phyloP scores from a whole-genome alignment of 2,888 invertebrate genomes.

The Patella depressa region DNA sequence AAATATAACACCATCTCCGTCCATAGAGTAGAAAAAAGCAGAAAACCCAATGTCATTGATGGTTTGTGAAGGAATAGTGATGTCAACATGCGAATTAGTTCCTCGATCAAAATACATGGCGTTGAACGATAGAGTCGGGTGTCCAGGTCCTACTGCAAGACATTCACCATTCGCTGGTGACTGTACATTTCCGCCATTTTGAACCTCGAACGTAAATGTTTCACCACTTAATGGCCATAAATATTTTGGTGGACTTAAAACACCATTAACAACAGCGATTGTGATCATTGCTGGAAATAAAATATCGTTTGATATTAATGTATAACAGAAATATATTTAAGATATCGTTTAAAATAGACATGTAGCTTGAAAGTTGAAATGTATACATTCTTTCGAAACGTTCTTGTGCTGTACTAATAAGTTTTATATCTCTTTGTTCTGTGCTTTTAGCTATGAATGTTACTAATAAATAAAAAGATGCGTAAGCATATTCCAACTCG shows the following conservation, averaged over 20 bases:
- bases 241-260: not conserved
- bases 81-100: not conserved
- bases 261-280: not conserved
- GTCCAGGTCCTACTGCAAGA: not conserved
- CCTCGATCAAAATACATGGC: constrained; percentile 4
- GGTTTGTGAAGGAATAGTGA: not conserved
- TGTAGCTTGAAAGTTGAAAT: too few species aligned
- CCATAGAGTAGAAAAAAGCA: not conserved
- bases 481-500: too few species aligned
- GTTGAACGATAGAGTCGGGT: not conserved
- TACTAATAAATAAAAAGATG: too few species aligned
- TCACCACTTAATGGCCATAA: not conserved
- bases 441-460: too few species aligned
- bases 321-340: too few species aligned
- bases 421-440: too few species aligned
- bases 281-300: not conserved
- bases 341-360: too few species aligned
- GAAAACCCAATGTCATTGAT: not conserved
- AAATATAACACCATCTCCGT: not conserved
- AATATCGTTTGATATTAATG: not conserved
- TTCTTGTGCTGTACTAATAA: too few species aligned
- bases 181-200: not conserved
- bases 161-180: not conserved
- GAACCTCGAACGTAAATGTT: not conserved
- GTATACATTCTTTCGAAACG: too few species aligned